Conservation (phyloP, 2,888 invertebrate genomes). For the Eristalinus aeneus region DNA sequence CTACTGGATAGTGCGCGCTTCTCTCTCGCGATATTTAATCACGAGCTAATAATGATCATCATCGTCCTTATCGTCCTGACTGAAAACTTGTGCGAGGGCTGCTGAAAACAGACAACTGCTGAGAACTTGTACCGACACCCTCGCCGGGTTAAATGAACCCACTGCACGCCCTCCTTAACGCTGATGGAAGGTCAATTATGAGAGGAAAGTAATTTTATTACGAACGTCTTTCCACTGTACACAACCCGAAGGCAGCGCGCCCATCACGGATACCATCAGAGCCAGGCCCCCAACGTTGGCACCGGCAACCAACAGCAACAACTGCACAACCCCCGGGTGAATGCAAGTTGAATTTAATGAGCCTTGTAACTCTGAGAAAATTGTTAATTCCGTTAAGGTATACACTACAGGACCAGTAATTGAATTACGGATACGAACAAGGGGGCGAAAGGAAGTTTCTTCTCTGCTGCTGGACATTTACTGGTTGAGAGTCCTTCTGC, state of each 20-base stretch:
- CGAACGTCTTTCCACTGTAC: constrained; percentile 12
- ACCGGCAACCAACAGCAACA: not conserved
- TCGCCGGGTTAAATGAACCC: constrained; percentile 28
- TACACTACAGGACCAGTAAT: constrained; percentile 18
- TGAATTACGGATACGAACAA: constrained; percentile 12
- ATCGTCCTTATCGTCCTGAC: no score
- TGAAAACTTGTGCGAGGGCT: no score
- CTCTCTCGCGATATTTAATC: constrained; percentile 31
- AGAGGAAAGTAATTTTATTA: constrained; percentile 56
- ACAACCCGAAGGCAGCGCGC: not conserved
- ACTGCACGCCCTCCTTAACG: constrained; percentile 11
- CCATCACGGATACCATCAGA: not conserved
- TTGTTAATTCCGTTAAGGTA: constrained; percentile 40
- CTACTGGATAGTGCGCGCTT: constrained; percentile 1
- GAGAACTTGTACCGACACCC: not conserved
- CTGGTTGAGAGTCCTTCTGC: not conserved
- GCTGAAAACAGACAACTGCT: not conserved
- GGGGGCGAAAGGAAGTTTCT: not conserved
- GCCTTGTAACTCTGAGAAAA: constrained; percentile 36
- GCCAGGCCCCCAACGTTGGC: not conserved
- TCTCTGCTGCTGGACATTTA: not conserved
- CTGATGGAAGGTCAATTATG: constrained; percentile 57
- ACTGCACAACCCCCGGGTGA: not conserved
- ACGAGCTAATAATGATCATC: constrained; percentile 39
- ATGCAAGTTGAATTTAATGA: constrained; percentile 59